Evolutionary conservation across 2,888 invertebrate genomes (phyloP), one percentile per base, ranked within the genome.

Genomic region (Hermaeophaga mercurialis): DNA sequence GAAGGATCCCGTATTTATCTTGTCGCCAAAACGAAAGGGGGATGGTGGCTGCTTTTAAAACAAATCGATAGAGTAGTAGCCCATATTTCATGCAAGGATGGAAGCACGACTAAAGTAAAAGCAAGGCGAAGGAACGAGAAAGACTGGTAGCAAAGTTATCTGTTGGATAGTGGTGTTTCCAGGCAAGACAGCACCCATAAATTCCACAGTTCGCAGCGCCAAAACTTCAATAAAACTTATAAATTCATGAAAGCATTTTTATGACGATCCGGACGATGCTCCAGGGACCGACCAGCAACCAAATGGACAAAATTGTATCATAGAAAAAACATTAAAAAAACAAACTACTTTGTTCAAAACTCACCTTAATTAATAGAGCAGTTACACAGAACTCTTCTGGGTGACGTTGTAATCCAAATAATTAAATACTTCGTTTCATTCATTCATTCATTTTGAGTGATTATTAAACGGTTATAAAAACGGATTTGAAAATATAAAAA

Each of bases 161-260:
- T 34, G 52, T 34, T 34, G 52, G 52, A 44, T 44, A 44, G 43
- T 36, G 47, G 47, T 31, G 33, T 48, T 45, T 41, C 28, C 34
- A 19, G 41, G 41, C 39, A 47, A 54, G 47, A 47, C 47, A 34
- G 41, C 28, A 24, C 17, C 53, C 28, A 54, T 57, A 57, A 57
- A 57, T 57, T 43, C 18, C 5, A 28, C 34, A 49, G 43, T 43
- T 31, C 39, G 47, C 48, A 47, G 57, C 52, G 48, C 56, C 56
- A 52, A 54, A 57, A 57, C 57, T 57, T 54, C 57, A 57, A 57
- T 57, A 52, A 57, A 57, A 57, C 57, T 57, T 57, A 53, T 57
- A 57, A 57, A 57, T 57, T 57, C 57, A 57, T 59, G 59, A 52
- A 56, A 56, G 52, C 59, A 54, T 59, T 59, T 54, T 59, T 54